Conservation (phyloP, 1,140 invertebrate species). For the Drosophila nigrodunni region DNA sequence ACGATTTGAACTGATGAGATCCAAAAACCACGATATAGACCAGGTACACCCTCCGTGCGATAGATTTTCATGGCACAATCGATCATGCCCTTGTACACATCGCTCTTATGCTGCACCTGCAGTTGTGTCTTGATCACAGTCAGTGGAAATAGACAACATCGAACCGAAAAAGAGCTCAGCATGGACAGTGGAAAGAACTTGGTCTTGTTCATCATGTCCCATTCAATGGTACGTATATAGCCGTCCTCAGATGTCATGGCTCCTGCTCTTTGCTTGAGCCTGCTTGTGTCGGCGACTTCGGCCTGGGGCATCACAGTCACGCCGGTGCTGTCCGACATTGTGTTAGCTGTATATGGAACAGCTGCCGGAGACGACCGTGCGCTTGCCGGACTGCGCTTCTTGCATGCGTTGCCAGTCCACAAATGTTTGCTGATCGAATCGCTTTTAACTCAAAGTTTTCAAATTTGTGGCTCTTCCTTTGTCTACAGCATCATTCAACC, state of each 20-base stretch:
- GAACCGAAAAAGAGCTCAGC: slow-evolving; percentile 92
- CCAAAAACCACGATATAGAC: slow-evolving; percentile 98
- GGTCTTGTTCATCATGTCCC: slow-evolving; percentile 99
- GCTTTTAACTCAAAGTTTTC: slow-evolving; percentile 12
- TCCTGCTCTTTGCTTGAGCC: neutral
- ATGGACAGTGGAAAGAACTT: slow-evolving; percentile 97
- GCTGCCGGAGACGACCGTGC: slow-evolving; percentile 57
- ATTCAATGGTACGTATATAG: slow-evolving; percentile 96
- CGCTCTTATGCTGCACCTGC: slow-evolving; percentile 94
- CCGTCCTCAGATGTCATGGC: neutral
- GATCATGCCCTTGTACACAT: slow-evolving; percentile 94
- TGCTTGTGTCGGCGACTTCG: slow-evolving; percentile 33
- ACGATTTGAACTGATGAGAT: slow-evolving; percentile 93
- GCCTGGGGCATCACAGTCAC: slow-evolving; percentile 45
- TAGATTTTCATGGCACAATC: slow-evolving; percentile 97
- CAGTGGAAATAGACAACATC: slow-evolving; percentile 96
- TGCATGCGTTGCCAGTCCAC: slow-evolving; percentile 55
- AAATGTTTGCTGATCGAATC: slow-evolving; percentile 15
- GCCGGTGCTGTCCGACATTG: slow-evolving; percentile 65
- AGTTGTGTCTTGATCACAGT: slow-evolving; percentile 98
- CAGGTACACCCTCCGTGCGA: slow-evolving; percentile 92
- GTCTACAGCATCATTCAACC: slow-evolving; percentile 63
- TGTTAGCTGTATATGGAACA: slow-evolving; percentile 60
- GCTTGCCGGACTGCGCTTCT: slow-evolving; percentile 32
- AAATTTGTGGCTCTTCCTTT: slow-evolving; percentile 14